phyloP scores from a whole-genome alignment of 2,797 vertebrate genomes.

The Eidolon dupreanum region DNA sequence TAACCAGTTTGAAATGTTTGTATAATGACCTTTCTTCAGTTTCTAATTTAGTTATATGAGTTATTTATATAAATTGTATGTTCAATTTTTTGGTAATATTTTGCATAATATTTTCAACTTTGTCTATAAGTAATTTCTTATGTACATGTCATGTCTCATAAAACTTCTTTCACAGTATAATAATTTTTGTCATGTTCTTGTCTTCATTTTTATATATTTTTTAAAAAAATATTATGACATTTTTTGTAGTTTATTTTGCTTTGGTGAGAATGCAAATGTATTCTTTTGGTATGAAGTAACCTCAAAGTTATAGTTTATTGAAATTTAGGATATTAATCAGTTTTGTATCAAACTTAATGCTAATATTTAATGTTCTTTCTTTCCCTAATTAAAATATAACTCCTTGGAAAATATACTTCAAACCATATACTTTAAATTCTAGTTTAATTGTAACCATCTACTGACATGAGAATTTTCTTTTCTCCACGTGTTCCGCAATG shows the following conservation, averaged over 20 bases:
- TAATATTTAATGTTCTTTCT: not conserved
- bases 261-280: not conserved
- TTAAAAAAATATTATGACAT: not conserved
- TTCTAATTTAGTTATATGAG: constrained; percentile 31
- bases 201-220: not conserved
- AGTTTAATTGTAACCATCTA: not conserved
- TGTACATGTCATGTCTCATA: not conserved
- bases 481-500: not conserved
- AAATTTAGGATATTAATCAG: not conserved
- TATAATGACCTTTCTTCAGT: not conserved
- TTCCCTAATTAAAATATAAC: not conserved
- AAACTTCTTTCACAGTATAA: not conserved
- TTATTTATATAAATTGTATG: not conserved
- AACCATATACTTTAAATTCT: not conserved
- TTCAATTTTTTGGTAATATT: constrained; percentile 15
- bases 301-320: not conserved
- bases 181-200: not conserved
- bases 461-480: not conserved
- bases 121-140: not conserved
- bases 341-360: not conserved
- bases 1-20: not conserved
- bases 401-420: not conserved
- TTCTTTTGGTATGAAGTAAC: not conserved
- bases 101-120: not conserved
- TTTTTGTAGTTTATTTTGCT: not conserved